phyloP scores from a whole-genome alignment of 2,797 vertebrate species.

The Melanotaenia pygmaea region DNA sequence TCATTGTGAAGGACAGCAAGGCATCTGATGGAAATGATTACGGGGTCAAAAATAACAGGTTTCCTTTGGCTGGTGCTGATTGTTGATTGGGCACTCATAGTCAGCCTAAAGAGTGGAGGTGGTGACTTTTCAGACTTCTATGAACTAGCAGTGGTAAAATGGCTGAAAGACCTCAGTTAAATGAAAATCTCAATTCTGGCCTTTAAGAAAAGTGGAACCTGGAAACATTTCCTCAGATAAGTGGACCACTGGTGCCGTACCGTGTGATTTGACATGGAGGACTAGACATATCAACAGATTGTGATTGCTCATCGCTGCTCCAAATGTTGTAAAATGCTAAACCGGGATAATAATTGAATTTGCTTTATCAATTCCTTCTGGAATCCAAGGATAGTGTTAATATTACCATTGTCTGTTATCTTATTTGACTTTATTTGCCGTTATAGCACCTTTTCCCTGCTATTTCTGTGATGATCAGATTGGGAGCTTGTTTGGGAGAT shows the following conservation, averaged over 20 bases:
- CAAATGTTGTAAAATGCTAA: slow-evolving; percentile 28
- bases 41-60: slow-evolving; percentile 85
- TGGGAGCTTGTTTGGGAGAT: slow-evolving; percentile 70
- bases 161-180: slow-evolving; percentile 45
- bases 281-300: slow-evolving; percentile 6
- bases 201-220: slow-evolving; percentile 47
- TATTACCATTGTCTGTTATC: slow-evolving; percentile 66
- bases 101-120: slow-evolving; percentile 63
- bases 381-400: slow-evolving; percentile 59
- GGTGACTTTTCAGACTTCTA: slow-evolving; percentile 64
- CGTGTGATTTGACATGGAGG: slow-evolving; percentile 37
- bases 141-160: slow-evolving; percentile 56
- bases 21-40: slow-evolving; percentile 85
- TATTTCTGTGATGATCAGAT: slow-evolving; percentile 71
- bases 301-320: slow-evolving; percentile 45
- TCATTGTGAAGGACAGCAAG: slow-evolving; percentile 71
- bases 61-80: slow-evolving; percentile 77
- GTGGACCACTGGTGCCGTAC: slow-evolving; percentile 37
- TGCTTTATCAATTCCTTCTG: slow-evolving; percentile 62
- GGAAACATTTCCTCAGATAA: slow-evolving; percentile 53
- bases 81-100: slow-evolving; percentile 84
- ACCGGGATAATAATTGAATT: slow-evolving; percentile 62
- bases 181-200: slow-evolving; percentile 53
- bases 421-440: slow-evolving; percentile 76
- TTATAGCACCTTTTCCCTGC: slow-evolving; percentile 65